Base-by-base conservation (phyloP, 1,140 invertebrate genomes). In the Philotrypesis tridentata region DNA sequence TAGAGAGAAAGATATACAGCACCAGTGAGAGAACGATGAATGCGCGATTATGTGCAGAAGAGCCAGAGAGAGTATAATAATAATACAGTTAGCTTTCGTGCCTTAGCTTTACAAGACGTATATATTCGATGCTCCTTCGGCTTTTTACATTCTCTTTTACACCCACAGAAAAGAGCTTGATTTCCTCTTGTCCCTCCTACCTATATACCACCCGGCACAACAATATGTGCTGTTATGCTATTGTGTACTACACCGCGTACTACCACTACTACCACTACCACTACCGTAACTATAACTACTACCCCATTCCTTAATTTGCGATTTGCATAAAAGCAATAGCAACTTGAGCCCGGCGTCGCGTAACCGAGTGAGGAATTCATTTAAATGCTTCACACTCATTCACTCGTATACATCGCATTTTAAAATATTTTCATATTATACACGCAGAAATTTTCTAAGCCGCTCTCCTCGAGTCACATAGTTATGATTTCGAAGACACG, bases 341-440 rank as follows among this genome's bases (percentile, higher is more conserved):
- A 37, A 37, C 33, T 3, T 37, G n/a, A 77, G 63, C 31, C 43
- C 0, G n/a, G n/a, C 48, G 48, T n/a, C 21, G 7, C 48, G 21
- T 21, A 55, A 17, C 48, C 48, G 48, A 55, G n/a, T 55, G 21
- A 7, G 40, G 40, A 55, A 17, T 55, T 55, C 21, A 1, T 55
- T 55, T 55, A 7, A 55, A 37, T 71, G 21, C n/a, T 2, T 21
- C 37, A n/a, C 80, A 82, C 84, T 43, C 25, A 43, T 40, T 63
- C 67, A 81, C 83, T 83, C 85, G 84, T 78, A 84, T 79, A 82
- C 84, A 83, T 37, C 76, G 81, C 84, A 85, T 82, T 83, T 79
- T 85, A 79, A 85, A 84, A 82, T 84, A 84, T 84, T 68, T 14
- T 68, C 0, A 14, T 43, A 43, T 43, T 4, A 0, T 43, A 4